These are phyloP conservation scores for Todiramphus chloris DNA, from an alignment of 2,113 vertebrate genomes.

Conservation along the genomic window DNA sequence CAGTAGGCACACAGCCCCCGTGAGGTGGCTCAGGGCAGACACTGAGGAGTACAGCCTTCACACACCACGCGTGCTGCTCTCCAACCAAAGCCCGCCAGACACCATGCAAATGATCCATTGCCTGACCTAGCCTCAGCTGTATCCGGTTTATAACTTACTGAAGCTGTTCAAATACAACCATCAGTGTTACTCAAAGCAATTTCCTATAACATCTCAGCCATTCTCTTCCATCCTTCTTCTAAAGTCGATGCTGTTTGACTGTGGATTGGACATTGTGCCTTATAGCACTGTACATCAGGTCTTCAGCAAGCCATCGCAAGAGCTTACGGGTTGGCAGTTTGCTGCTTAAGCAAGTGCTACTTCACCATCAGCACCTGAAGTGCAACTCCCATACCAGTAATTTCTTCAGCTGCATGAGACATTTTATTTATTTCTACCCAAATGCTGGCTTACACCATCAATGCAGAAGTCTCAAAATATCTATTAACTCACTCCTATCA, in stretches of 20 bases:
- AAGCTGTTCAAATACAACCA: not conserved
- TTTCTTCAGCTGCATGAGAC: not conserved
- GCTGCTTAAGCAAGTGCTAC: not conserved
- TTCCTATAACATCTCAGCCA: slow-evolving; percentile 13
- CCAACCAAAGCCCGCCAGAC: not conserved
- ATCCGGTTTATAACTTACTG: not conserved
- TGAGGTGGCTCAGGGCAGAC: not conserved
- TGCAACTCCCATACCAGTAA: not conserved
- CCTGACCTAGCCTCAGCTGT: not conserved
- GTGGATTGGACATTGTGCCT: not conserved
- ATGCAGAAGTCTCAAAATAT: not conserved
- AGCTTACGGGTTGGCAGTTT: not conserved
- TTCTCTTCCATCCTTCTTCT: not conserved
- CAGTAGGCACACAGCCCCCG: not conserved
- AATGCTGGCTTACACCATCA: not conserved
- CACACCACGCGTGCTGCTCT: not conserved
- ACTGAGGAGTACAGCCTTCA: not conserved
- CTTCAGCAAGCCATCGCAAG: not conserved
- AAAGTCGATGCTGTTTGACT: not conserved
- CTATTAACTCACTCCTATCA: not conserved
- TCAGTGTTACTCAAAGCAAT: not conserved
- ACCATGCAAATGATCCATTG: not conserved
- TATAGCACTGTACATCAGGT: not conserved
- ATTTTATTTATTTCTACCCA: not conserved
- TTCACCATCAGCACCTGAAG: not conserved